These are phyloP conservation scores for Todus mexicanus DNA, from an alignment of 2,797 vertebrate species.

Conservation along the genomic window DNA sequence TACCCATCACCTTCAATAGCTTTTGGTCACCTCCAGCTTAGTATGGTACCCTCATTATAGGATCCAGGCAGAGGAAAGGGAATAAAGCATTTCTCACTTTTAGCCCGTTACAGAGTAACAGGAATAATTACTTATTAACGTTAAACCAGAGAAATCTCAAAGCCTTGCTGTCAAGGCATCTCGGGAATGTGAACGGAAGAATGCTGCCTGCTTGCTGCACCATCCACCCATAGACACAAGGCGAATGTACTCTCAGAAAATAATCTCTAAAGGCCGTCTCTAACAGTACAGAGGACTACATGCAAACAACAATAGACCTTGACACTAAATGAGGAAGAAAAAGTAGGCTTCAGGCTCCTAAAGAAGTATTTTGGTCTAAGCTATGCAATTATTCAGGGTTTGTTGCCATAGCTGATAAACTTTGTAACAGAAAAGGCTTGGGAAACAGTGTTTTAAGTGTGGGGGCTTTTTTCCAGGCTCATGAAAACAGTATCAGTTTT, in stretches of 20 bases:
- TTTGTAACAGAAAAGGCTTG: neutral
- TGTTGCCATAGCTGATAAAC: neutral
- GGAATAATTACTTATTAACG: neutral
- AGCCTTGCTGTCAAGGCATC: neutral
- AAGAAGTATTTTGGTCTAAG: neutral
- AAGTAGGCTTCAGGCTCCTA: neutral
- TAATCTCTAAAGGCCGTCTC: neutral
- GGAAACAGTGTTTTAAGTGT: neutral
- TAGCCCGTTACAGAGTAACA: neutral
- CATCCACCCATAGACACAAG: neutral
- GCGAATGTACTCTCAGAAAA: neutral
- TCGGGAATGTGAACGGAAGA: neutral
- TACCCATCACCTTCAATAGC: accelerated
- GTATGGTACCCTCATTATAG: neutral
- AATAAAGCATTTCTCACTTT: neutral
- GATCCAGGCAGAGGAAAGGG: neutral
- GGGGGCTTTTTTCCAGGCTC: neutral
- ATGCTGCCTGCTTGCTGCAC: neutral
- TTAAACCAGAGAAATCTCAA: neutral
- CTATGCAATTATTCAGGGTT: neutral
- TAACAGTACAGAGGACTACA: neutral
- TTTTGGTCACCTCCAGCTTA: neutral
- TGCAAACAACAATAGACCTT: neutral
- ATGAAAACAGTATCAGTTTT: neutral
- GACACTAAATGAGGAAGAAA: neutral